Evolutionary conservation across 1,140 invertebrate species (phyloP), one percentile per base, ranked within the genome.

Genomic region (Ips nitidus): DNA sequence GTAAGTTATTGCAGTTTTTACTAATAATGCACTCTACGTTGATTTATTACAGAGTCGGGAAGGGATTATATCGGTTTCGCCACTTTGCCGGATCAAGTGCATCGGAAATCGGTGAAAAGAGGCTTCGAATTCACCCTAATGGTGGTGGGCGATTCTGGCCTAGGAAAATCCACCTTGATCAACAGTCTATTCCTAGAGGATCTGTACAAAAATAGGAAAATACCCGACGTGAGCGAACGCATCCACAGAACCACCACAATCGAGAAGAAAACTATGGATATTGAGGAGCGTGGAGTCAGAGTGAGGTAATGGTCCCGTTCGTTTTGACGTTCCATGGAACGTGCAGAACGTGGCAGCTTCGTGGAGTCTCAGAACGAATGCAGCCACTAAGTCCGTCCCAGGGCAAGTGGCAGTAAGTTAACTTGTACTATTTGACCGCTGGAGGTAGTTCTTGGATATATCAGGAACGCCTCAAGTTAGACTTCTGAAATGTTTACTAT

Each of bases 111-210:
- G 0, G 97, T 99, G 64, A 98, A 99, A 83, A 87, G 94, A 77
- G 97, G 98, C 66, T 99, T 99, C 83, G 97, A 98, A 79, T 99
- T 99, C 82, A 99, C 96, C 0, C 80, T 99, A 59, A 98, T 99
- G 95, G 96, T 98, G 22, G 93, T 98, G n/a, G 95, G 98, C 56
- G 96, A 99, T 81, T 93, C 94, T 1, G 98, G 98, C 0, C 86
- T 99, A 7, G 98, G 98, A 52, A 99, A 99, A 82, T 98, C 96
- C 1, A 99, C 98, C 0, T 87, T 99, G 43, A 94, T 99, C 80
- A 99, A 99, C 83, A 98, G 96, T 72, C 86, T 99, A 3, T 99
- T 99, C 80, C 86, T 99, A 42, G 94, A 94, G 38, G 97, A 99
- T 81, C 85, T 98, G 1, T 97, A 98, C 81, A 94, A 92, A 80